These are phyloP conservation scores for Mustelus asterias DNA, from an alignment of 2,113 vertebrate genomes.

Conservation along the genomic window DNA sequence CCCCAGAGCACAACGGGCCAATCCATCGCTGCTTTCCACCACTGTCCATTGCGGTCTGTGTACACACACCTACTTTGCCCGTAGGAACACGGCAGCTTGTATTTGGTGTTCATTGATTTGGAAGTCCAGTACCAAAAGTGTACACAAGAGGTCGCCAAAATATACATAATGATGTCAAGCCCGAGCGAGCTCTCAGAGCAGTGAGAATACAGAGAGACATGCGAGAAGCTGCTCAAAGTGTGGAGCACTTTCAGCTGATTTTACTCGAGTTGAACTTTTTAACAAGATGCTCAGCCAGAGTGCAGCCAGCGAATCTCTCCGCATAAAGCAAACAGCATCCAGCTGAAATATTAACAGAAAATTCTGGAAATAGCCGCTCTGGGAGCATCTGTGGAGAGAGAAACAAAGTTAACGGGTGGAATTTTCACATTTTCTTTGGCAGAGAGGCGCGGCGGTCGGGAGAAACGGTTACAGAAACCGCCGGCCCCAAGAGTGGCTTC, in stretches of 20 bases:
- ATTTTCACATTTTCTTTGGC: too few species aligned
- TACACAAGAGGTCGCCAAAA: neutral
- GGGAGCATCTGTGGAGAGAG: neutral
- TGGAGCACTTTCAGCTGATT: neutral
- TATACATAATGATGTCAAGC: neutral
- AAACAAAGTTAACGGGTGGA: neutral
- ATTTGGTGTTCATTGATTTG: neutral
- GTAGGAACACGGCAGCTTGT: neutral
- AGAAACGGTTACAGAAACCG: too few species aligned
- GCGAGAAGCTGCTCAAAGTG: neutral
- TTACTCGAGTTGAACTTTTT: neutral
- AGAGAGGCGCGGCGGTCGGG: too few species aligned
- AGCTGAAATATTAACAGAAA: neutral
- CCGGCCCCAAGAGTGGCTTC: too few species aligned
- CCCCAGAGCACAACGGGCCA: too few species aligned
- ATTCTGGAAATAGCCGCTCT: neutral
- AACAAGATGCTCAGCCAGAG: neutral
- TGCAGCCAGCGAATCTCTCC: neutral
- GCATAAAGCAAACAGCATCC: neutral
- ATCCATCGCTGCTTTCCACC: too few species aligned
- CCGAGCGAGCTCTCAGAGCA: neutral
- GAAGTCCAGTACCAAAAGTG: neutral
- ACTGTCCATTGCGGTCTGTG: too few species aligned
- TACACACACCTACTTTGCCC: neutral
- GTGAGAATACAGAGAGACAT: neutral